Conservation (phyloP, 2,888 invertebrate genomes). For the Ischnus inquisitorius region DNA sequence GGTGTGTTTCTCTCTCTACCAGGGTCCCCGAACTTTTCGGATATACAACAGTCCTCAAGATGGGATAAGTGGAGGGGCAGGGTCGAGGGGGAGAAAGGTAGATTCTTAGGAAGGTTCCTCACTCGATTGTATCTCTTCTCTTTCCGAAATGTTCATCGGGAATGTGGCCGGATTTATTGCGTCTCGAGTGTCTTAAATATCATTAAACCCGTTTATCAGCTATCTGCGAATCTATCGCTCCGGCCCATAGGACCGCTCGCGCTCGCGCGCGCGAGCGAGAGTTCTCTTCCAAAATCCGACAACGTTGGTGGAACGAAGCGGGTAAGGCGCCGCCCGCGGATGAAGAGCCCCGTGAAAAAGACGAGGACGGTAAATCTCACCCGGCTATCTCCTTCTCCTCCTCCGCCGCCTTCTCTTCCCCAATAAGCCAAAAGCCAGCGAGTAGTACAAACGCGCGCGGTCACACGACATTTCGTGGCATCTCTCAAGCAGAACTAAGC, state of each 20-base stretch:
- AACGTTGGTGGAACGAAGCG: constrained; percentile 54
- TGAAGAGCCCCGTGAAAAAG: constrained; percentile 57
- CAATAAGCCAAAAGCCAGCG: constrained; percentile 12
- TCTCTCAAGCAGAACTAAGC: constrained; percentile 64
- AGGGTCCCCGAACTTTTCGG: constrained; percentile 64
- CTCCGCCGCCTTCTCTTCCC: neutral
- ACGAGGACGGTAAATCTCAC: constrained; percentile 59
- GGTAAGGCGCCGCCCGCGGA: constrained; percentile 48
- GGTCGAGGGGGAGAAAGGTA: constrained; percentile 54
- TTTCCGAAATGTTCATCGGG: constrained; percentile 74
- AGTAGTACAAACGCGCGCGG: constrained; percentile 37
- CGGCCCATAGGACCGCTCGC: constrained; percentile 39
- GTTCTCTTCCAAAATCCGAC: constrained; percentile 57
- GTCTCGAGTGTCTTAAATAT: constrained; percentile 75
- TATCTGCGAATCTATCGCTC: constrained; percentile 72
- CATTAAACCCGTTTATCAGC: constrained; percentile 74
- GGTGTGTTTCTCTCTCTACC: constrained; percentile 43
- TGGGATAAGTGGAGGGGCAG: constrained; percentile 53
- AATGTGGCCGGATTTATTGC: constrained; percentile 75
- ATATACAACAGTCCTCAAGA: constrained; percentile 62
- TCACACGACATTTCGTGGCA: constrained; percentile 65
- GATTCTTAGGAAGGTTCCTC: constrained; percentile 73
- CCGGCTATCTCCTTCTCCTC: constrained; percentile 31
- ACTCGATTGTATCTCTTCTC: constrained; percentile 74
- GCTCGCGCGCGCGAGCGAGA: constrained; percentile 28